Base-by-base conservation (phyloP, 2,888 invertebrate genomes). In the Urechis unicinctus region DNA sequence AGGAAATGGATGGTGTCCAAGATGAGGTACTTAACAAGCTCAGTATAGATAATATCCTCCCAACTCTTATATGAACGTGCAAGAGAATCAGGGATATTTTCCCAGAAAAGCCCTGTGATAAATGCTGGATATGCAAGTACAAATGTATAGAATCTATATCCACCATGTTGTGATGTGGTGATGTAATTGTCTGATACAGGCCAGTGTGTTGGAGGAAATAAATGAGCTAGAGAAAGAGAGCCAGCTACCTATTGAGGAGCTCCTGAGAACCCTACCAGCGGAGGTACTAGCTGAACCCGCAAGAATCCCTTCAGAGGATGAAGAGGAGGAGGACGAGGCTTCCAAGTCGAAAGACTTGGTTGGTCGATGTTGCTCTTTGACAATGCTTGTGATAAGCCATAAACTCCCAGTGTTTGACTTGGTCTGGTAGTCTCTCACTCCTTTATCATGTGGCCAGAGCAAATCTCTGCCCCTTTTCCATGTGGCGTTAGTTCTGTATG, bases 211-310 rank as follows among this genome's bases (percentile, higher is more conserved):
- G 56, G 63, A 69, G 70, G 95, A 96, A 81, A 83, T 95, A 25
- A 89, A 88, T 67, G 86, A 88, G 57, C 81, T 96, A 69, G 87
- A 88, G 70, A 86, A 88, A 75, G 95, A 96, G 81, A 90, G 91
- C 68, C 86, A 88, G 78, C 85, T 90, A 80, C 89, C 89, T 59
- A 83, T 95, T 62, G 90, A 90, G 76, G 91, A 92, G 75, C 84
- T 95, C 68, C 80, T 95, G 45, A 86, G 85, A 67, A 85, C 85
- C 66, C 78, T 89, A 68, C 91, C 92, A 50, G 13, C 46, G 25
- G 88, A 89, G 71, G 91, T 91, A 80, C 80, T 89, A 56, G 84
- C 86, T 69, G 68, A 68, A 48, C 70, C 73, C 36, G 70, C 71
- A 17, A 58, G 58, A 25, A 21, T 52, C 2, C 52, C 43, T 24